Percentiles rank a stretch among this genome's conserved stretches.
Evolutionary conservation across 2,888 invertebrate species (phyloP).

Genomic region (Elegia similella): DNA sequence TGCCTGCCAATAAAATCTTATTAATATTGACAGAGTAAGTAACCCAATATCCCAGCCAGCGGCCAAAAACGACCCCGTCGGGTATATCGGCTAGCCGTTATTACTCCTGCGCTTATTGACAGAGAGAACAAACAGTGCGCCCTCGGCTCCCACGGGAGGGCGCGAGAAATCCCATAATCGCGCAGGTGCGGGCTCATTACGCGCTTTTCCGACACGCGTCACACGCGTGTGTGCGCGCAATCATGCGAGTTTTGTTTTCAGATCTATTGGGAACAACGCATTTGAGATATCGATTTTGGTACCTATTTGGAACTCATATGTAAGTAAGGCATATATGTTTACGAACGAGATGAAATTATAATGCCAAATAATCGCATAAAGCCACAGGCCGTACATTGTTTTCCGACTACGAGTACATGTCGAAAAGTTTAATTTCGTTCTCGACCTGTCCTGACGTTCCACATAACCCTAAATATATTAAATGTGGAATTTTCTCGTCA

Average conservation of each 20-base stretch:
- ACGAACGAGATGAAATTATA: too few relatives aligned
- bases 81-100: conserved; percentile 55
- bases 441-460: too few relatives aligned
- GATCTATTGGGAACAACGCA: conserved; percentile 53
- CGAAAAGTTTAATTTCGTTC: too few relatives aligned
- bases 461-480: too few relatives aligned
- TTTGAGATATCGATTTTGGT: conserved; percentile 49
- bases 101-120: conserved; percentile 65
- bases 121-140: conserved; percentile 63
- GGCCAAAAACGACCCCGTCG: conserved; percentile 38
- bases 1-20: conserved; percentile 23
- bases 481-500: too few relatives aligned
- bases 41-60: conserved; percentile 42
- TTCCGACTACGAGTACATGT: too few relatives aligned
- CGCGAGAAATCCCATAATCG: conserved; percentile 80
- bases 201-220: conserved; percentile 72
- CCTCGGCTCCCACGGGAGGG: conserved; percentile 77
- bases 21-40: conserved; percentile 35
- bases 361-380: too few relatives aligned
- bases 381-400: too few relatives aligned
- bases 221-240: conserved; percentile 49
- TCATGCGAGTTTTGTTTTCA: conserved; percentile 49
- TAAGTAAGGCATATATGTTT: too few relatives aligned
- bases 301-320: not conserved
- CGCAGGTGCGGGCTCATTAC: conserved; percentile 80